Evolutionary conservation across 2,113 vertebrate genomes (phyloP).

Genomic region (Notechis scutatus): DNA sequence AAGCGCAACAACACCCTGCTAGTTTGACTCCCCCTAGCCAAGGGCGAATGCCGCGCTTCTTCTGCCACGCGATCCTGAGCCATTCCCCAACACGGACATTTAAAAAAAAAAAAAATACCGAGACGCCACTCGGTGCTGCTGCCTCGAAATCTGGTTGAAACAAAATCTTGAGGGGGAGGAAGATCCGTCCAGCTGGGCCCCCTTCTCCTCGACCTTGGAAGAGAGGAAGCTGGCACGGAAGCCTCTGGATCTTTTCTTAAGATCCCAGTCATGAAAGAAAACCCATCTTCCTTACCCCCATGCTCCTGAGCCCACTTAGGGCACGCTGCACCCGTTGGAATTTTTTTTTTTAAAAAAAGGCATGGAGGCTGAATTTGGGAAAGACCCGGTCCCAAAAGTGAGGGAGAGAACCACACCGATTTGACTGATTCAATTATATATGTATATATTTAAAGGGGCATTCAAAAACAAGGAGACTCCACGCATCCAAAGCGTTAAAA

Average conservation of each 20-base stretch:
- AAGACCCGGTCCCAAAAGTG: background rate
- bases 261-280: background rate
- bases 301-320: background rate
- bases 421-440: background rate
- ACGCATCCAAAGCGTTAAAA: background rate
- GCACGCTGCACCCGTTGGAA: background rate
- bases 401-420: background rate
- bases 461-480: background rate
- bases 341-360: background rate
- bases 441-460: background rate
- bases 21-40: too few species aligned
- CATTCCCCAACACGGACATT: background rate
- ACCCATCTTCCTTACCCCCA: background rate
- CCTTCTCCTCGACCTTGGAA: background rate
- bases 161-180: background rate
- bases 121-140: background rate
- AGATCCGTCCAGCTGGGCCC: background rate
- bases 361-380: background rate
- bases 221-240: background rate
- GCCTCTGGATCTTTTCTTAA: background rate
- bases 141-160: background rate
- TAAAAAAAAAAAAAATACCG: too few species aligned
- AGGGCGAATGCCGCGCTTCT: background rate
- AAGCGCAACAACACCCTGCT: background rate
- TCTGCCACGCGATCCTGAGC: background rate